A percentile compares a stretch with the other conserved stretches of the same genome.
phyloP scores from a whole-genome alignment of 2,797 vertebrate genomes.

The Pempheris klunzingeri region DNA sequence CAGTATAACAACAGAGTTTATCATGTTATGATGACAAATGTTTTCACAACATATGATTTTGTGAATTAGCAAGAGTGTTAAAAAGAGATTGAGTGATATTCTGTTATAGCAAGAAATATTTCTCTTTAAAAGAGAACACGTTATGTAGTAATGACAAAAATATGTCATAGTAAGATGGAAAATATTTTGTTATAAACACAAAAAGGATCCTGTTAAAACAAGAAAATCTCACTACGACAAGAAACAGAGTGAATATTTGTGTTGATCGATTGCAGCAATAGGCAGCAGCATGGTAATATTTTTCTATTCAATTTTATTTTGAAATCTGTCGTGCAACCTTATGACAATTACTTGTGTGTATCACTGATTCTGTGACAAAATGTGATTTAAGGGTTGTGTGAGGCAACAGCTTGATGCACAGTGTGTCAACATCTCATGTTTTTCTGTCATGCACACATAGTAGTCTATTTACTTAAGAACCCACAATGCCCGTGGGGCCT shows the following conservation, averaged over 20 bases:
- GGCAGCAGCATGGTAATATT: too few species aligned
- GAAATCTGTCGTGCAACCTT: background rate
- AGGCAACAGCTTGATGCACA: background rate
- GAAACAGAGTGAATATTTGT: background rate
- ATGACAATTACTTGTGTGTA: background rate
- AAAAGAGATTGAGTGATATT: background rate
- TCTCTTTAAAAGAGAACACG: background rate
- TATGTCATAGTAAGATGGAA: background rate
- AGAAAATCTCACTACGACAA: background rate
- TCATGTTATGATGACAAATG: background rate
- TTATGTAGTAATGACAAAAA: background rate
- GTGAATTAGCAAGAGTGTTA: background rate
- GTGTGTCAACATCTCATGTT: background rate
- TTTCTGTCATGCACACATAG: background rate
- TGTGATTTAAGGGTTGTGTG: background rate
- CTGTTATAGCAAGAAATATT: background rate
- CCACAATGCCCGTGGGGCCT: slow-evolving; percentile 60
- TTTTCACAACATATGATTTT: background rate
- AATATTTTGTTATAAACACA: background rate
- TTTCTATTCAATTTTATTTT: background rate
- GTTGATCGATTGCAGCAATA: background rate
- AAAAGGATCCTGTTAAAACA: background rate
- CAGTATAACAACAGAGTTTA: background rate
- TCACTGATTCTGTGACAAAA: background rate
- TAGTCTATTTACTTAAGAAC: slow-evolving; percentile 32